phyloP scores from a whole-genome alignment of 2,113 vertebrate genomes.

The Takifugu bimaculatus region DNA sequence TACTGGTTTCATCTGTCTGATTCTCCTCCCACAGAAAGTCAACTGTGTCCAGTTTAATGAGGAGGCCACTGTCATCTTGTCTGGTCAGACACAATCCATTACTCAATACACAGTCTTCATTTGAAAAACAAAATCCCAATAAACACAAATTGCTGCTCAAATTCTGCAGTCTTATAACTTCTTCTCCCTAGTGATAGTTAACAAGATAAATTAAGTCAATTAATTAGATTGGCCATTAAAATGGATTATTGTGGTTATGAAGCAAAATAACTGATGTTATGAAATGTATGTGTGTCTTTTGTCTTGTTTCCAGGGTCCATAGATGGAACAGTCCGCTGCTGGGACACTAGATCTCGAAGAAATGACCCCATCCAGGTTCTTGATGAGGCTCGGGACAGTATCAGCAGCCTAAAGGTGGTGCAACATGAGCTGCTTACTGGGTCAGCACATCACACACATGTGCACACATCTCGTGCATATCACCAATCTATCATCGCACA shows the following conservation, averaged over 20 bases:
- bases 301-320: conserved; percentile 79
- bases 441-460: conserved; percentile 59
- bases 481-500: not conserved
- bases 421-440: conserved; percentile 87
- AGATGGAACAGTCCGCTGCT: conserved; percentile 86
- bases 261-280: not conserved
- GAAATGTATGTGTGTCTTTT: not conserved
- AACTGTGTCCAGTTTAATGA: conserved; percentile 92
- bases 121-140: too few species aligned
- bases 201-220: too few species aligned
- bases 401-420: conserved; percentile 86
- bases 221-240: too few species aligned
- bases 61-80: conserved; percentile 87
- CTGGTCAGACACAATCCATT: conserved; percentile 72
- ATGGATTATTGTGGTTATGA: not conserved
- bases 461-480: too few species aligned
- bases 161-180: too few species aligned
- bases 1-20: not conserved
- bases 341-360: conserved; percentile 85
- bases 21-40: conserved; percentile 75
- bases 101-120: not conserved
- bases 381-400: conserved; percentile 84
- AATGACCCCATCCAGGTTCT: conserved; percentile 83
- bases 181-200: too few species aligned
- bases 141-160: too few species aligned